These are phyloP conservation scores for Pinctada fucata DNA, from an alignment of 2,888 invertebrate species.

Conservation along the genomic window DNA sequence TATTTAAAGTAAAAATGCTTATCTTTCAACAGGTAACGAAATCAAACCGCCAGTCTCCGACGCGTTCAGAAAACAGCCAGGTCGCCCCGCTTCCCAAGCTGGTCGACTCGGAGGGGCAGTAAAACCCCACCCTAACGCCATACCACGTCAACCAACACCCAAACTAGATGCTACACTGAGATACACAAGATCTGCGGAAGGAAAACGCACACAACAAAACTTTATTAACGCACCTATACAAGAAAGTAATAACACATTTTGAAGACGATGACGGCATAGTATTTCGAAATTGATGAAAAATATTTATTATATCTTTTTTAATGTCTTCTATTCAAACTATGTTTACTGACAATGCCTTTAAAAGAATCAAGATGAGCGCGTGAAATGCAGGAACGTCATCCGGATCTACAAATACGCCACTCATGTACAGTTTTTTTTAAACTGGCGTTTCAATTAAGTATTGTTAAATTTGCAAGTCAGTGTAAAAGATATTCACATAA, in stretches of 20 bases:
- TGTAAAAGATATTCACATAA: no score
- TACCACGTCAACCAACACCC: constrained; percentile 1
- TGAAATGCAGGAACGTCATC: no score
- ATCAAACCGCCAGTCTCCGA: constrained; percentile 50
- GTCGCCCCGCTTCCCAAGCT: constrained; percentile 47
- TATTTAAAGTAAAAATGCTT: no score
- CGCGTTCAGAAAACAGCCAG: constrained; percentile 54
- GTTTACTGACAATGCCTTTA: no score
- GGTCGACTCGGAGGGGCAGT: constrained; percentile 40
- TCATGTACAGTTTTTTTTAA: no score
- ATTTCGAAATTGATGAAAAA: neutral
- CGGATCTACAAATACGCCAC: no score
- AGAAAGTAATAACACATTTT: constrained; percentile 33
- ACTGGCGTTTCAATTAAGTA: no score
- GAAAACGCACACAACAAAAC: constrained; percentile 35
- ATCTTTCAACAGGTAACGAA: constrained; percentile 10
- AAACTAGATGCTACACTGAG: constrained; percentile 40
- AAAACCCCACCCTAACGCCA: constrained; percentile 15
- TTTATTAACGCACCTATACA: constrained; percentile 19
- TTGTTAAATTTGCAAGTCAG: no score
- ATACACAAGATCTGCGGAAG: constrained; percentile 56
- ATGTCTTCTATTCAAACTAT: no score
- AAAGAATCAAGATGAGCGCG: no score
- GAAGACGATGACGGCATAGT: neutral
- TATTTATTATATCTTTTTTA: neutral